Percentiles rank a stretch among this genome's conserved stretches.
These are phyloP conservation scores for Nymphicus hollandicus DNA, from an alignment of 2,113 vertebrate genomes.

Conservation along the genomic window DNA sequence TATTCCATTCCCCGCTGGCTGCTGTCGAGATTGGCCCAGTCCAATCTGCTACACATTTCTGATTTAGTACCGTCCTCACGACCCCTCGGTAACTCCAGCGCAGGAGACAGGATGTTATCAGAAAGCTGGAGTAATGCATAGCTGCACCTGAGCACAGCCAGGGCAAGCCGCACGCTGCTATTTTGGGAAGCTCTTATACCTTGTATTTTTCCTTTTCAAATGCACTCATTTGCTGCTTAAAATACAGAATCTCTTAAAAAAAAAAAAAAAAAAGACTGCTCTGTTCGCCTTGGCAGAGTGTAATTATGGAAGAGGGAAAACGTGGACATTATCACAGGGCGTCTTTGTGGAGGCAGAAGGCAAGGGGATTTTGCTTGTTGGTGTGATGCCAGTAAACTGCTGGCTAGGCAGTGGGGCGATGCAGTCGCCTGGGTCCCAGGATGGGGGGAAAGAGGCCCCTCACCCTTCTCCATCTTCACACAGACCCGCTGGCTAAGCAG, in stretches of 20 bases:
- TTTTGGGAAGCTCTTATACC: constrained; percentile 33
- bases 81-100: background rate
- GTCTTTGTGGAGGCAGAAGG: background rate
- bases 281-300: background rate
- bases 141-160: constrained; percentile 39
- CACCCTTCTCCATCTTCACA: background rate
- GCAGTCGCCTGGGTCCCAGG: accelerated
- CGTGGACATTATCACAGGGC: background rate
- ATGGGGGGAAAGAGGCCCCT: background rate
- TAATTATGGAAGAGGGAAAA: background rate
- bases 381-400: background rate
- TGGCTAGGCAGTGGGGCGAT: accelerated
- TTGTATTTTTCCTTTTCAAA: constrained; percentile 45
- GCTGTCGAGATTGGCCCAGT: background rate
- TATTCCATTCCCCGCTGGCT: constrained; percentile 29
- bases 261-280: background rate
- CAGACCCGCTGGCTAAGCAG: background rate
- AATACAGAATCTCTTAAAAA: constrained; percentile 8
- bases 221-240: constrained; percentile 20
- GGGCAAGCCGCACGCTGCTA: background rate
- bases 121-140: constrained; percentile 7
- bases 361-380: background rate
- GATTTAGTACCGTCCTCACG: background rate
- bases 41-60: constrained; percentile 6
- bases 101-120: constrained; percentile 56